phyloP scores from a whole-genome alignment of 2,797 vertebrate genomes.

The Knipowitschia caucasica region DNA sequence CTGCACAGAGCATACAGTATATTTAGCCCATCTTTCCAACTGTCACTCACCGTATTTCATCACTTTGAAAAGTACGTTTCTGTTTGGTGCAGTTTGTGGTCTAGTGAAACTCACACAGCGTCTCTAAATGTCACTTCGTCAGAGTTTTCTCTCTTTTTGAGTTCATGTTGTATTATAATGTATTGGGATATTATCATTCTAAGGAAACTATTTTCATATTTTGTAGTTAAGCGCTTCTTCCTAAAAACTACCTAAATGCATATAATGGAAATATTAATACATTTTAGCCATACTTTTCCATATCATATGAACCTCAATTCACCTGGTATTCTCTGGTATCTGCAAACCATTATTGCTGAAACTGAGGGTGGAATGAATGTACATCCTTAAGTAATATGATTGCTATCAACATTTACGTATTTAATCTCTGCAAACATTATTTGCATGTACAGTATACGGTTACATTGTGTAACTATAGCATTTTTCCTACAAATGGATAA shows the following conservation, averaged over 20 bases:
- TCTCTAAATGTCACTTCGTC: constrained; percentile 11
- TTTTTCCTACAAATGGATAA: constrained; percentile 43
- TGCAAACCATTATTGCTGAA: no score
- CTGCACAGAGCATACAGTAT: constrained; percentile 39
- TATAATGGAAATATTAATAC: no score
- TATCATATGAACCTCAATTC: no score
- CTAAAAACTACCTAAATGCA: no score
- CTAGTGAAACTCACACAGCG: constrained; percentile 7
- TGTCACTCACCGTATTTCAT: constrained; percentile 21
- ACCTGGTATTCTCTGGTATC: no score
- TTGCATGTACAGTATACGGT: constrained; percentile 12
- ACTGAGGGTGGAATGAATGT: no score
- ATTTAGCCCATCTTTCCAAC: constrained; percentile 42
- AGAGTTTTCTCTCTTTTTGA: constrained; percentile 5
- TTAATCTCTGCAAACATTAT: neutral
- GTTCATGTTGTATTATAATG: no score
- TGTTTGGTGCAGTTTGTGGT: constrained; percentile 7
- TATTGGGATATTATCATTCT: no score
- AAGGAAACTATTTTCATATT: no score
- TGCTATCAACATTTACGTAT: neutral
- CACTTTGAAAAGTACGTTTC: constrained; percentile 15
- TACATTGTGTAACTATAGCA: constrained; percentile 24
- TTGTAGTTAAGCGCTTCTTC: no score
- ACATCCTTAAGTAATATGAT: neutral
- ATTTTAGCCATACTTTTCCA: no score